Evolutionary conservation across 2,888 invertebrate species (phyloP).

Genomic region (Xanthia togata): DNA sequence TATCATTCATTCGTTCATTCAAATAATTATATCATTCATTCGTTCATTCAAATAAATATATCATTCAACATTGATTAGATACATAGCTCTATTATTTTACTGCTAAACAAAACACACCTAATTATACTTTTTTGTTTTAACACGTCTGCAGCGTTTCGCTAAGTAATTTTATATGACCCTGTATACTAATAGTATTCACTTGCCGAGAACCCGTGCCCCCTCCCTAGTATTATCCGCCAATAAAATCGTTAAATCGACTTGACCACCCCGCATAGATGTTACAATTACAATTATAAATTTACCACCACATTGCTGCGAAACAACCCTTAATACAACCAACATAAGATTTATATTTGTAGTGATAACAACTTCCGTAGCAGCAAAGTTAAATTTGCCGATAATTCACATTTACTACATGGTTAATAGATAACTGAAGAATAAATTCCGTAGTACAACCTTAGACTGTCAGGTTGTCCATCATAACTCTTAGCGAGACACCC

Average conservation of each 20-base stretch:
- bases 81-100: neutral
- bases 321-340: neutral
- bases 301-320: neutral
- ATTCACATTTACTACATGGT: constrained; percentile 65
- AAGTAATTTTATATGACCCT: no score
- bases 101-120: constrained; percentile 18
- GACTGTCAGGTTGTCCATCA: constrained; percentile 69
- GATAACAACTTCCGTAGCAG: neutral
- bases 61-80: neutral
- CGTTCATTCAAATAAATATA: no score
- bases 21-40: no score
- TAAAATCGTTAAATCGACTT: constrained; percentile 73
- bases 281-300: constrained; percentile 51
- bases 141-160: no score
- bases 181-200: constrained; percentile 8
- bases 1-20: no score
- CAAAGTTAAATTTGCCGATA: constrained; percentile 47
- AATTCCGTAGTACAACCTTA: constrained; percentile 73
- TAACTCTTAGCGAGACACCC: constrained; percentile 69
- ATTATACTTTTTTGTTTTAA: neutral
- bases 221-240: constrained; percentile 65
- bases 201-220: constrained; percentile 19
- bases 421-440: constrained; percentile 72
- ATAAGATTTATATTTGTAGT: constrained; percentile 22
- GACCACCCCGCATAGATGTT: constrained; percentile 71